Evolutionary conservation across 2,888 invertebrate genomes (phyloP), one percentile per base, ranked within the genome.

Genomic region (Folsomia manolachei): DNA sequence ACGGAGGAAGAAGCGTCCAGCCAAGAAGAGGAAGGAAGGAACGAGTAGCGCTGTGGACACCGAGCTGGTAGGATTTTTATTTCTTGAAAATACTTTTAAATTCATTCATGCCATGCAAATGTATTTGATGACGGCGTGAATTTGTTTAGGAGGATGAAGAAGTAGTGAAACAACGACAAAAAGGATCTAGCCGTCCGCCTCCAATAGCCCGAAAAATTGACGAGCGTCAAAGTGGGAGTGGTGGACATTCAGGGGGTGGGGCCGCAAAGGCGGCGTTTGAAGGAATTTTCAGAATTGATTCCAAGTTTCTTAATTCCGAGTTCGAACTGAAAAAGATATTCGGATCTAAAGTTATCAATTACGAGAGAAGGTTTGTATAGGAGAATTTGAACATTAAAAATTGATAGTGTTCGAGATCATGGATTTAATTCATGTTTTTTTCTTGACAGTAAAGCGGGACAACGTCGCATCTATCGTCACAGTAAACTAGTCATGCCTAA

Each of bases 281-380:
- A 79, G 85, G 87, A 61, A 83, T 90, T 51, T 84, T 92, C 11
- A 85, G 84, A 66, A 87, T 91, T 26, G 90, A 91, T 76, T 86
- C 88, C 76, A 90, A 90, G 82, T 87, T 91, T 83, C 84, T 93
- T 24, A 92, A 92, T 85, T 89, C 91, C 14, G 90, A 90, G 78
- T 91, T 91, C 85, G 93, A 93, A 84, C 86, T 93, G 82, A 90
- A 90, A 75, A 87, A 89, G 82, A 91, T 92, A 82, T 93, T 93
- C 86, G 93, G 93, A 24, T 89, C 90, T 23, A 89, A 90, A 83
- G 90, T 91, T 69, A 88, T 92, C 24, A 90, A 90, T 83, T 87
- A 88, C 69, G 90, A 91, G 83, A 85, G 85, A 75, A 84, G 83
- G 86, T 86, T 81, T 79, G 71, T 64, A 63, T 18, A 25, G 60